Base-by-base conservation (phyloP, 2,888 invertebrate genomes). In the Macrosoma leucophasiata region DNA sequence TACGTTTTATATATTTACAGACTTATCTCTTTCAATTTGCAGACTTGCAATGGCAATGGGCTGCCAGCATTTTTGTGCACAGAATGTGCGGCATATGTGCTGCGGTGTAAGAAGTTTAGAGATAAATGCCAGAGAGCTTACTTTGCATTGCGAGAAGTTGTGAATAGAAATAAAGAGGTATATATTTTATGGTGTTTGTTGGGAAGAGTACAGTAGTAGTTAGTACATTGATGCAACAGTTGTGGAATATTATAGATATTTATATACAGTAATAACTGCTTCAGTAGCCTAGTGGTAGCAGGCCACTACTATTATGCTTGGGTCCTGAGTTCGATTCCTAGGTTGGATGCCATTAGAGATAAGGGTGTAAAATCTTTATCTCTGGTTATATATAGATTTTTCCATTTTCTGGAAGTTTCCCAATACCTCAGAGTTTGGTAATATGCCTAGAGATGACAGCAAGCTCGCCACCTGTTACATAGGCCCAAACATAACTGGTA, bases 61-160 rank as follows among this genome's bases (percentile, higher is more conserved):
- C 46, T 79, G 42, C 78, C 79, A 3, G 60, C 69, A 32, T 73
- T 72, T 47, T 51, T 84, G 35, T 84, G 82, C 52, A 56, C 62
- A 23, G 67, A 69, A 45, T 84, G 82, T 47, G 41, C 48, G 28
- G 63, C 67, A 2, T 62, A 63, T 36, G 52, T 79, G 3, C 64
- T 46, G 45, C 59, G 59, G 2, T 77, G 57, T 28, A 61, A 56
- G 28, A 64, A 58, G 29, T 84, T 82, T 46, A 62, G 73, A 29
- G 61, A 67, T 9, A 77, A 67, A 63, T 81, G 82, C 47, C 76
- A 79, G 23, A 59, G 68, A 35, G 68, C 81, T 3, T 57, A 74
- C 52, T 82, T 60, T 45, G 48, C 65, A 18, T 52, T 84, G 26
- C 57, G 62, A 33, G 69, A 77, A 53, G 52, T 81, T 37, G 44